Percentiles rank a stretch among this genome's conserved stretches.
phyloP scores from a whole-genome alignment of 1,140 invertebrate genomes.

The Ostrea edulis region DNA sequence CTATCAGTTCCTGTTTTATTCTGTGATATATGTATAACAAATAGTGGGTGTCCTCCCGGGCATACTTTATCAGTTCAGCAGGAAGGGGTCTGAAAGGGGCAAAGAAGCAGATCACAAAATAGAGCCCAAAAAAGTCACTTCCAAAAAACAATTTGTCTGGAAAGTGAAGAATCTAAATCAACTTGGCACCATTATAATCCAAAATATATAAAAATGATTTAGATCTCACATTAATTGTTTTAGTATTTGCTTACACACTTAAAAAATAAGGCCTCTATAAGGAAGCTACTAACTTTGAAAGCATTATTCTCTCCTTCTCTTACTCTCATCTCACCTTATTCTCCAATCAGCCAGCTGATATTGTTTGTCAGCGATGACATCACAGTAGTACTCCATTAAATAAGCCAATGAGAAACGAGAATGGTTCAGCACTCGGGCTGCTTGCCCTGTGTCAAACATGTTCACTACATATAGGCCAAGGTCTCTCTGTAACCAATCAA shows the following conservation, averaged over 20 bases:
- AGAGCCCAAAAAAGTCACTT: background rate
- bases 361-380: conserved; percentile 90
- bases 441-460: conserved; percentile 97
- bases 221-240: too few species aligned
- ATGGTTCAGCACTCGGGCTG: conserved; percentile 87
- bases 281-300: background rate
- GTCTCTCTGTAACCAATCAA: conserved; percentile 97
- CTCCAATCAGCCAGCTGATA: conserved; percentile 98
- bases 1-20: conserved; percentile 89
- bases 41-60: conserved; percentile 96
- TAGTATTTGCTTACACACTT: background rate
- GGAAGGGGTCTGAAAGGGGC: conserved; percentile 87
- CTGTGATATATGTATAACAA: conserved; percentile 94
- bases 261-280: background rate
- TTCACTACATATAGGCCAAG: conserved; percentile 97
- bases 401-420: conserved; percentile 88
- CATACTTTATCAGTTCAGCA: conserved; percentile 91
- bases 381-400: conserved; percentile 90
- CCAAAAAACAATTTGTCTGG: background rate
- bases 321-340: conserved; percentile 83
- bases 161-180: background rate
- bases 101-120: too few species aligned
- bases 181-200: background rate
- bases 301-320: background rate
- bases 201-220: too few species aligned